These are phyloP conservation scores for Dromaius novaehollandiae DNA, from an alignment of 2,113 vertebrate genomes.

Conservation along the genomic window DNA sequence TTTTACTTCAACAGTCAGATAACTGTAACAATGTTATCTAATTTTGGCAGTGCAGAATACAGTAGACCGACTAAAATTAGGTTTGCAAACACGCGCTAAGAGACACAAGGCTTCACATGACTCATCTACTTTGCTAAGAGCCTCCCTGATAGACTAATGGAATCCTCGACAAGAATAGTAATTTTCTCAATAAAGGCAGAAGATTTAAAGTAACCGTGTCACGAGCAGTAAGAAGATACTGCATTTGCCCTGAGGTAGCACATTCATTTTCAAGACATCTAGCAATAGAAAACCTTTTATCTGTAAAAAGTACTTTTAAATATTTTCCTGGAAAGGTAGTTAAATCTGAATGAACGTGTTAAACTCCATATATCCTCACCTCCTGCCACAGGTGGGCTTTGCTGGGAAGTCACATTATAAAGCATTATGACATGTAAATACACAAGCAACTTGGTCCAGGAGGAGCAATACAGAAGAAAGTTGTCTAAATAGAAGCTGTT, in stretches of 20 bases:
- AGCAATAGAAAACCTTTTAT: constrained; percentile 33
- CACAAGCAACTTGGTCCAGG: background rate
- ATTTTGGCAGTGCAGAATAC: constrained; percentile 37
- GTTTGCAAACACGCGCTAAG: constrained; percentile 54
- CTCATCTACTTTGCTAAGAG: constrained; percentile 30
- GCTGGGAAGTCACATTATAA: background rate
- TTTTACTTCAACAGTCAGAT: constrained; percentile 20
- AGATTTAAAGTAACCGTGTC: constrained; percentile 20
- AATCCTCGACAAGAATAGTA: background rate
- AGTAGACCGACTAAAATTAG: constrained; percentile 62
- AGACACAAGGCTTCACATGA: constrained; percentile 55
- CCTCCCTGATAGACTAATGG: constrained; percentile 12
- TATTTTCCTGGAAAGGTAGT: constrained; percentile 28
- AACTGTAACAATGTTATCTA: constrained; percentile 47
- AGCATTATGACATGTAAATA: background rate
- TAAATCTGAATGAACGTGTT: background rate
- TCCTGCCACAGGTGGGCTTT: background rate
- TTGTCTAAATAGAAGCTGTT: background rate
- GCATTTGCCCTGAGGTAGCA: background rate
- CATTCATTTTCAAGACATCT: constrained; percentile 23
- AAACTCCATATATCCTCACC: background rate
- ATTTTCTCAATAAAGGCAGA: constrained; percentile 47
- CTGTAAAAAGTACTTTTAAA: background rate
- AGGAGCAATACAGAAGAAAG: background rate
- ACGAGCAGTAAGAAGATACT: background rate